A percentile compares a stretch with the other conserved stretches of the same genome.
These are phyloP conservation scores for Magallana gigas DNA, from an alignment of 1,140 invertebrate genomes.

Conservation along the genomic window DNA sequence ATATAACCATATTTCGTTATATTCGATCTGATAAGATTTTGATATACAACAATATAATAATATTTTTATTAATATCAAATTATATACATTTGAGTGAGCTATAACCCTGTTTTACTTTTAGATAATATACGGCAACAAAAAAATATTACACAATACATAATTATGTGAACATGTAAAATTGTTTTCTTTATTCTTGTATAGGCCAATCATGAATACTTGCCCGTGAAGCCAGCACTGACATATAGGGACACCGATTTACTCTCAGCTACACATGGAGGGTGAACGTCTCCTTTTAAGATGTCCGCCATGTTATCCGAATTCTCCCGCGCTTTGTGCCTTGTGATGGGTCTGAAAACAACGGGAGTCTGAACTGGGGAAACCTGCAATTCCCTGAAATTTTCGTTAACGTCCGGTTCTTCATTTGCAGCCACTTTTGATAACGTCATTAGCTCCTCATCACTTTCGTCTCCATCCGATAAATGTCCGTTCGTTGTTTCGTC, in stretches of 20 bases:
- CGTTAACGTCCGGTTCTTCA: constrained; percentile 17
- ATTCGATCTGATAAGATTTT: no score
- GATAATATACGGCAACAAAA: no score
- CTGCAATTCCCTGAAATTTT: constrained; percentile 59
- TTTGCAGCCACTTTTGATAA: constrained; percentile 47
- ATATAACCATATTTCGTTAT: no score
- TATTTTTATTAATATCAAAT: no score
- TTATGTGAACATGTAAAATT: no score
- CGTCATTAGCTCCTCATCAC: constrained; percentile 41
- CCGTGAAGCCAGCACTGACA: constrained; percentile 69
- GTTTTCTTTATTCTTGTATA: no score
- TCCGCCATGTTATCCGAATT: constrained; percentile 60
- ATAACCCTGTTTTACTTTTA: no score
- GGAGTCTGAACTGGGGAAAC: constrained; percentile 71
- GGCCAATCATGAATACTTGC: constrained; percentile 53
- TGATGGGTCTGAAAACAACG: constrained; percentile 67
- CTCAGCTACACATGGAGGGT: constrained; percentile 64
- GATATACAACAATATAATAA: no score
- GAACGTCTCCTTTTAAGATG: constrained; percentile 71
- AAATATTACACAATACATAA: no score
- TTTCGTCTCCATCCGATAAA: neutral
- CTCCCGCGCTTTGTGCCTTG: constrained; percentile 64
- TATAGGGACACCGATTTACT: constrained; percentile 69
- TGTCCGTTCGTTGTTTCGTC: neutral
- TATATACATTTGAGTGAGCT: no score